A percentile compares a stretch with the other conserved stretches of the same genome.
phyloP scores from a whole-genome alignment of 2,113 vertebrate species.

The Nyctereutes procyonoides region DNA sequence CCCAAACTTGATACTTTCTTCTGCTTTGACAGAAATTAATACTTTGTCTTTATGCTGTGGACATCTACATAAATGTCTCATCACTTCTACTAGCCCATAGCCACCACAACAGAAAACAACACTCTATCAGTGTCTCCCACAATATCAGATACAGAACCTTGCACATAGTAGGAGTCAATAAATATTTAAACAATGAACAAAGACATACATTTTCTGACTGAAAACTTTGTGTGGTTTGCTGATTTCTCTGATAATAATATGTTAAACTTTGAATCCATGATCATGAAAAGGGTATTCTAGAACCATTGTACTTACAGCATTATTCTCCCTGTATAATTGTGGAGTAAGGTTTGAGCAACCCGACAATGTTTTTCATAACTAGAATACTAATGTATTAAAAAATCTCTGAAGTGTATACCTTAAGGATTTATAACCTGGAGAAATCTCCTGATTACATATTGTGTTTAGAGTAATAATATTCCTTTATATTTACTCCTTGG shows the following conservation, averaged over 20 bases:
- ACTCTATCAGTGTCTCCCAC: background rate
- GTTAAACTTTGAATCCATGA: background rate
- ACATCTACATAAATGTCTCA: background rate
- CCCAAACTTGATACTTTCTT: background rate
- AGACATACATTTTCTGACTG: background rate
- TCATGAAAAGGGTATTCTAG: background rate
- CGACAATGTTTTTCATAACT: background rate
- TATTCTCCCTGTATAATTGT: background rate
- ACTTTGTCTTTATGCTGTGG: background rate
- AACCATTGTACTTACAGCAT: background rate
- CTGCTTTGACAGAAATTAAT: background rate
- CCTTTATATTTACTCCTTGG: background rate
- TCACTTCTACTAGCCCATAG: background rate
- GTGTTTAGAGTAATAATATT: background rate
- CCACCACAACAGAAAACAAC: background rate
- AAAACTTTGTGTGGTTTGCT: background rate
- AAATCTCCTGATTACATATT: background rate
- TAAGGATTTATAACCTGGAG: background rate
- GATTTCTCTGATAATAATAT: background rate
- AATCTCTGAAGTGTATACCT: background rate
- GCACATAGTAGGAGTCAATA: background rate
- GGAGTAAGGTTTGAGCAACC: background rate
- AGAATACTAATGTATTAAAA: slow-evolving; percentile 3
- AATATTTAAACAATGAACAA: slow-evolving; percentile 13
- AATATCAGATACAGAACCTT: background rate